Base-by-base conservation (phyloP, 2,888 invertebrate genomes). In the Andrena camellia region DNA sequence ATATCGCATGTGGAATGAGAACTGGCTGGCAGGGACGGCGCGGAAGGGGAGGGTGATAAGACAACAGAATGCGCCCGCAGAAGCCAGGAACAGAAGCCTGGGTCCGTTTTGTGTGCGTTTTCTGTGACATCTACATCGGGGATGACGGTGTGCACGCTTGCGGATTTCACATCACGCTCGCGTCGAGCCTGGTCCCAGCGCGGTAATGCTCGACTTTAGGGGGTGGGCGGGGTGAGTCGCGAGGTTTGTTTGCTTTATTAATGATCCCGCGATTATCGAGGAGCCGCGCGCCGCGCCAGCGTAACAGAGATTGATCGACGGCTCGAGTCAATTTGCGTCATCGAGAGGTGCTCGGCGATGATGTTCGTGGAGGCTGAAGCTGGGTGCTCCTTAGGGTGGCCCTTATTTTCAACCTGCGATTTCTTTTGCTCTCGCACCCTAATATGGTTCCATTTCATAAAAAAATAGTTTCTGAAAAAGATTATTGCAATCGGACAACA, bases 1-100 rank as follows among this genome's bases (percentile, higher is more conserved):
- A 93, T 93, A 92, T 92, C 89, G 90, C 89, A 86, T 89, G 88
- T 89, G 90, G 90, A 91, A 92, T 90, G 91, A 90, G 91, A 91
- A 35, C 26, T 6, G 78, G 57, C 23, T 74, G 82, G 60, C 64
- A 78, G 78, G 71, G 75, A 78, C 10, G 26, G 20, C 4, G 29
- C 54, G n/a, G 35, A 23, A 57, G 23, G 17, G 52, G 10, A 29
- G 57, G 73, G 35, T 23, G 81, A 64, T 89, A 89, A 88, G 89
- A 81, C 67, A 74, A 59, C 73, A 72, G 80, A 78, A 85, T 85
- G 66, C 60, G 77, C 64, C 42, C 66, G 79, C 71, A 74, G 83
- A 78, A 59, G 57, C 66, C 66, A 67, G 62, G 79, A 82, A 78
- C 77, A 70, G 83, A 79, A 33, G n/a, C 42, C 72, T 68, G 64